Evolutionary conservation across 2,888 invertebrate genomes (phyloP).

Genomic region (Odontothrips loti): DNA sequence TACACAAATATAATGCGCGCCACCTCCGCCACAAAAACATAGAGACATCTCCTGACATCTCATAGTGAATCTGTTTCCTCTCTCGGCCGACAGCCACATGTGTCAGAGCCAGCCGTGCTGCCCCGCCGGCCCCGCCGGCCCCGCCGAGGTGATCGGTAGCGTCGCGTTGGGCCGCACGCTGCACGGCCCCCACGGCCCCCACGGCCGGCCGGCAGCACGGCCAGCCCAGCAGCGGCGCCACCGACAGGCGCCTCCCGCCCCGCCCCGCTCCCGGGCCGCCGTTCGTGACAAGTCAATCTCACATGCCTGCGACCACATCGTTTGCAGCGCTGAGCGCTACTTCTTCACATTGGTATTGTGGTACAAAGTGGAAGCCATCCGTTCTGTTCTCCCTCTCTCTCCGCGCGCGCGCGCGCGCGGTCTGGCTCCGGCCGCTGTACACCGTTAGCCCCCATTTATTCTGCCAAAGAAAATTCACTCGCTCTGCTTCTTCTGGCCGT

Average conservation of each 20-base stretch:
- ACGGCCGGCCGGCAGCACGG: neutral
- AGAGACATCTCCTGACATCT: too few species aligned
- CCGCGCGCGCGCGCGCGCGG: neutral
- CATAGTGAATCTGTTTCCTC: too few species aligned
- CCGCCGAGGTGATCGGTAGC: too few species aligned
- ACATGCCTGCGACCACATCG: neutral
- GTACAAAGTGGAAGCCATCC: neutral
- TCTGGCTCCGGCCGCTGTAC: neutral
- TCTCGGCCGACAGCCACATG: too few species aligned
- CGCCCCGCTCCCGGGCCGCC: neutral
- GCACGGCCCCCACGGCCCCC: too few species aligned
- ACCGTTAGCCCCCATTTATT: neutral
- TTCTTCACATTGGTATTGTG: conserved; percentile 12
- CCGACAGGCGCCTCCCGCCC: neutral
- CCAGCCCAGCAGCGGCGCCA: neutral
- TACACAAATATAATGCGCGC: too few species aligned
- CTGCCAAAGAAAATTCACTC: neutral
- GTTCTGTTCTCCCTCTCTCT: neutral
- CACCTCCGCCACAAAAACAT: too few species aligned
- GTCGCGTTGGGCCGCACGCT: too few species aligned
- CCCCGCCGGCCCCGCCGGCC: too few species aligned
- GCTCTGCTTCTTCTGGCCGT: neutral
- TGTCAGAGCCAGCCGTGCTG: too few species aligned
- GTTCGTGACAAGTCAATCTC: conserved; percentile 19
- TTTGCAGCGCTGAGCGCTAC: conserved; percentile 14